Conservation (phyloP, 64 coral and sea anemone genomes). For the Montipora sp. region DNA sequence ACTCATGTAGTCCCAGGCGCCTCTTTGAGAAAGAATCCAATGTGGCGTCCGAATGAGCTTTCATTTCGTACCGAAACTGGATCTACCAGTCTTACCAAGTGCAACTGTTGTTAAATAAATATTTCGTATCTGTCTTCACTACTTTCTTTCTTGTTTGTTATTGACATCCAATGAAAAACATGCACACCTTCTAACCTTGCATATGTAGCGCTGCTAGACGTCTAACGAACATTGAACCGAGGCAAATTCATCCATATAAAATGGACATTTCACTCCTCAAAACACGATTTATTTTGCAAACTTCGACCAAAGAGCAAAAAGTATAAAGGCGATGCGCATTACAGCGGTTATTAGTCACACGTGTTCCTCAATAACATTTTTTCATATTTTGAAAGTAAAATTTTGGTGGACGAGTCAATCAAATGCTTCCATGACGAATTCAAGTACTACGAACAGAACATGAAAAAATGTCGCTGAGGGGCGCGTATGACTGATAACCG, state of each 20-base stretch:
- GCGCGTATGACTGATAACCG: no score
- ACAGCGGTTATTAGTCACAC: no score
- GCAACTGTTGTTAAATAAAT: not conserved
- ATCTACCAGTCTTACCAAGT: not conserved
- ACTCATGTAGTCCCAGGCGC: no score
- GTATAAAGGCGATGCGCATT: no score
- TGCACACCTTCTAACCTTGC: not conserved
- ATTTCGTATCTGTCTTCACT: not conserved
- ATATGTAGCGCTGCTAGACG: not conserved
- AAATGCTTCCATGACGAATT: not conserved
- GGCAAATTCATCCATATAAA: not conserved
- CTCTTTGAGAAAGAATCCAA: no score
- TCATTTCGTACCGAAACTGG: no score
- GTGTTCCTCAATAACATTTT: no score
- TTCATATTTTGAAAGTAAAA: no score
- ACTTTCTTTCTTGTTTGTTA: not conserved
- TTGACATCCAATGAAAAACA: not conserved
- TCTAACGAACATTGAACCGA: not conserved
- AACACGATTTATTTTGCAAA: not conserved
- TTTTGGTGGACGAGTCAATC: not conserved
- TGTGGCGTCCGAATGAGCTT: no score
- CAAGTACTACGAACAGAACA: no score
- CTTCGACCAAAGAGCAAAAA: not conserved
- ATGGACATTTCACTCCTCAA: slow-evolving; percentile 7
- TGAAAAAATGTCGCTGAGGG: no score